Evolutionary conservation across 92 coral and sea anemone species (phyloP).

Genomic region (Galaxea fascicularis): DNA sequence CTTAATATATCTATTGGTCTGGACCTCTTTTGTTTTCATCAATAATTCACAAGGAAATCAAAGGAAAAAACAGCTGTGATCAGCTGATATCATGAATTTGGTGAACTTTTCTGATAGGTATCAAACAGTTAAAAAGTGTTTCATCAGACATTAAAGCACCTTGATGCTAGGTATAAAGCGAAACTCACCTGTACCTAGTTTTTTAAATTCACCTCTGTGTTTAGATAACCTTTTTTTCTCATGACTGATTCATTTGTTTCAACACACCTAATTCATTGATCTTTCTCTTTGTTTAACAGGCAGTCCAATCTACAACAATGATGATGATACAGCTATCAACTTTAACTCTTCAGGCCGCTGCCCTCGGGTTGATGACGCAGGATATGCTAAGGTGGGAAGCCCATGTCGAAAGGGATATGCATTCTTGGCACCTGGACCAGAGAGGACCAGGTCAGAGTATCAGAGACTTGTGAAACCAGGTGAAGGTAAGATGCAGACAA

Average conservation of each 20-base stretch:
- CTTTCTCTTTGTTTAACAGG: not conserved
- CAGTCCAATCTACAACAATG: not conserved
- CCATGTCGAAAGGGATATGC: constrained; percentile 36
- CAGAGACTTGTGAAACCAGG: constrained; percentile 29
- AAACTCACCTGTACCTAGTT: too few relatives aligned
- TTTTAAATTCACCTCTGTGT: too few relatives aligned
- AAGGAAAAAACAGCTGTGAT: too few relatives aligned
- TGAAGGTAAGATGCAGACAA: constrained; percentile 4
- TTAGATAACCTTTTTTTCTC: not conserved
- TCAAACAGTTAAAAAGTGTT: too few relatives aligned
- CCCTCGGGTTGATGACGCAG: constrained; percentile 1
- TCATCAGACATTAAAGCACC: too few relatives aligned
- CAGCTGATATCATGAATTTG: too few relatives aligned
- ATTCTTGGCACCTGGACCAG: constrained; percentile 3
- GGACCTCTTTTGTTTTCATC: too few relatives aligned
- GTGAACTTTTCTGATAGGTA: too few relatives aligned
- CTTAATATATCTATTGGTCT: too few relatives aligned
- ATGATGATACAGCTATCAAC: not conserved
- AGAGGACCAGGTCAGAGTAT: constrained; percentile 19
- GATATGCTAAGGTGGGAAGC: constrained; percentile 33
- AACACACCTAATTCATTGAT: not conserved
- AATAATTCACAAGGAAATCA: too few relatives aligned
- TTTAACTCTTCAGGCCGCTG: constrained; percentile 2
- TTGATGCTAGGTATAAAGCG: too few relatives aligned
- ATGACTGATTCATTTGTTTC: not conserved